Evolutionary conservation across 1,140 invertebrate genomes (phyloP), one percentile per base, ranked within the genome.

Genomic region (Megathymus violae): DNA sequence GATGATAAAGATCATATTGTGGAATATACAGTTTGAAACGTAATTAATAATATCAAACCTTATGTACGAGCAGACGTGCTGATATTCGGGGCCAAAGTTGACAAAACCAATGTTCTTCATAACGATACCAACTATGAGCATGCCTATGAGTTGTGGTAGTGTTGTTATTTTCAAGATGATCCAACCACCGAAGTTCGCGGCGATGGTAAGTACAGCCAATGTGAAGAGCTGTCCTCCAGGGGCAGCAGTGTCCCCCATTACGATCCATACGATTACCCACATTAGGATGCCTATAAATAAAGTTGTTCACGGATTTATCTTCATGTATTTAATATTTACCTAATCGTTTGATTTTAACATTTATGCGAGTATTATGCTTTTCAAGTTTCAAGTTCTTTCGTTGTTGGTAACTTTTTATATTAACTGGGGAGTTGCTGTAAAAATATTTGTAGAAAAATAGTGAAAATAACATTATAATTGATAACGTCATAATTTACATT

Each of bases 101-200:
- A 96, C 93, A 71, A 95, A 93, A n/a, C 94, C 95, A 9, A 96
- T 85, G 82, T 97, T 97, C 80, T 95, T 94, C 75, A 97, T 93
- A 9, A 96, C 67, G 25, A 97, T 94, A 56, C 97, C 97, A 15
- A 95, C 94, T 60, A 97, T 75, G 6, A 98, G 93, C 96, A 97
- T 97, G 10, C 97, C 97, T 70, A 97, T 95, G 0, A 99, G 92
- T 0, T 97, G 94, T 4, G 97, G 97, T 62, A 98, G 88, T 1
- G 94, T 95, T n/a, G 96, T 93, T 19, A 97, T 86, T 16, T 94
- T 94, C 62, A 95, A 88, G 69, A 96, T 85, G 3, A 97, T 71
- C 93, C 95, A 96, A 40, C 97, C 97, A 4, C 95, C 96, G 67
- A 97, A 94, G 85, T 97, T 94, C 0, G 96, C 95, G 4, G 94